Evolutionary conservation across 2,888 invertebrate genomes (phyloP).

Genomic region (Ophonus ardosiacus): DNA sequence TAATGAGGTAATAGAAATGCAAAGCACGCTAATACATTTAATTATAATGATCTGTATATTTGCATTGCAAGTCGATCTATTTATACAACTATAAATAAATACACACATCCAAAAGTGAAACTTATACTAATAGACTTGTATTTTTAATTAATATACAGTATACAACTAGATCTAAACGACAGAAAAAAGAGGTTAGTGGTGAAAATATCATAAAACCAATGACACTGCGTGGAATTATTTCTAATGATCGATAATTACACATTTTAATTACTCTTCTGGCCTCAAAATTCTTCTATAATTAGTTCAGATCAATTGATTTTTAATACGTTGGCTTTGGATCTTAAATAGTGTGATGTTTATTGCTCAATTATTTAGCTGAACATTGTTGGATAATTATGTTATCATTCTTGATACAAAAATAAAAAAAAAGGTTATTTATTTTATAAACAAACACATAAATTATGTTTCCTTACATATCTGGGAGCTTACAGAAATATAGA

Average conservation of each 20-base stretch:
- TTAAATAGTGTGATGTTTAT: not conserved
- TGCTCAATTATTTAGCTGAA: not conserved
- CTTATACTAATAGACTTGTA: constrained; percentile 46
- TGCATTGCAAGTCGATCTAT: constrained; percentile 21
- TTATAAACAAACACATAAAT: no score
- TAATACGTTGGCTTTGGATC: not conserved
- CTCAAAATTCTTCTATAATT: constrained; percentile 46
- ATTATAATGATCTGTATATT: constrained; percentile 40
- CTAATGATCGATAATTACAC: constrained; percentile 28
- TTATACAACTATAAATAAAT: constrained; percentile 36
- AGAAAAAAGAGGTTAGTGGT: constrained; percentile 15
- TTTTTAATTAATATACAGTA: constrained; percentile 45
- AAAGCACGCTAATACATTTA: constrained; percentile 39
- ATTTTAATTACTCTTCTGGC: constrained; percentile 36
- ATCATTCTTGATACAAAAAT: no score
- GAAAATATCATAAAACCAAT: constrained; percentile 39
- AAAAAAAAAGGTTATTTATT: no score
- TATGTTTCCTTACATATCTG: no score
- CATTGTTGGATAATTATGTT: not conserved
- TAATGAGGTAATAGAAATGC: constrained; percentile 46
- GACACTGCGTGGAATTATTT: constrained; percentile 34
- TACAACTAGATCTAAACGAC: constrained; percentile 16
- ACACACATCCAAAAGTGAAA: constrained; percentile 37
- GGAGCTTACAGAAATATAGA: no score
- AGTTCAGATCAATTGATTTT: not conserved